Conservation (phyloP, 2,113 vertebrate species). For the Alexandromys fortis region DNA sequence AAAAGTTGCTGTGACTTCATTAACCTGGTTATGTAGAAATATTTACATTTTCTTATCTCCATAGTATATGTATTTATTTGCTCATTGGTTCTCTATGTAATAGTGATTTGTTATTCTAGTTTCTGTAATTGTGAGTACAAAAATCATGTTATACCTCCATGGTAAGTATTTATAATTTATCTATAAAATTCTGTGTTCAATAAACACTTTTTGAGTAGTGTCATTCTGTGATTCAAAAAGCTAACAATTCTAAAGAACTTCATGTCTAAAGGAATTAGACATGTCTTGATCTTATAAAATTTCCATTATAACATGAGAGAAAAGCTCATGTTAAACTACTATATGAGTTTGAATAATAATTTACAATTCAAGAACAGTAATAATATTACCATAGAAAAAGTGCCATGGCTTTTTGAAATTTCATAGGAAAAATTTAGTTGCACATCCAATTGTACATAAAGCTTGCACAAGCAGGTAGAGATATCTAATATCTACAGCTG, state of each 20-base stretch:
- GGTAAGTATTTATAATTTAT: slow-evolving; percentile 20
- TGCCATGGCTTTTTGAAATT: background rate
- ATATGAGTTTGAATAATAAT: background rate
- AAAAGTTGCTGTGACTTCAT: background rate
- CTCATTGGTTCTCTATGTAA: background rate
- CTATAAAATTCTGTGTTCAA: slow-evolving; percentile 10
- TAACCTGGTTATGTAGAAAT: background rate
- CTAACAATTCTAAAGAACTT: slow-evolving; percentile 44
- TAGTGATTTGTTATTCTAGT: background rate
- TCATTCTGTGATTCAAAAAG: slow-evolving; percentile 41
- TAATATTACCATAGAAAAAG: background rate
- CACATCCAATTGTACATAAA: background rate
- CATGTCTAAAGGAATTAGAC: slow-evolving; percentile 16
- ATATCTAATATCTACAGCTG: background rate
- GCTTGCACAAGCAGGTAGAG: background rate
- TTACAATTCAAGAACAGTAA: slow-evolving; percentile 19
- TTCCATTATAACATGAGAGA: slow-evolving; percentile 21
- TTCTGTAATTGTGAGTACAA: background rate
- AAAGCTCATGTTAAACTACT: slow-evolving; percentile 43
- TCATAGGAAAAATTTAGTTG: background rate
- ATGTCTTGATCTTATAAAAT: background rate
- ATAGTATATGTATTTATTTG: slow-evolving; percentile 1
- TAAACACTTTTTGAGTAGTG: slow-evolving; percentile 34
- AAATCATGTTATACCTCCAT: background rate
- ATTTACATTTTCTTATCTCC: background rate